A percentile compares a stretch with the other conserved stretches of the same genome.
Conservation (phyloP, 1,140 invertebrate genomes). For the Drosophila obscura region DNA sequence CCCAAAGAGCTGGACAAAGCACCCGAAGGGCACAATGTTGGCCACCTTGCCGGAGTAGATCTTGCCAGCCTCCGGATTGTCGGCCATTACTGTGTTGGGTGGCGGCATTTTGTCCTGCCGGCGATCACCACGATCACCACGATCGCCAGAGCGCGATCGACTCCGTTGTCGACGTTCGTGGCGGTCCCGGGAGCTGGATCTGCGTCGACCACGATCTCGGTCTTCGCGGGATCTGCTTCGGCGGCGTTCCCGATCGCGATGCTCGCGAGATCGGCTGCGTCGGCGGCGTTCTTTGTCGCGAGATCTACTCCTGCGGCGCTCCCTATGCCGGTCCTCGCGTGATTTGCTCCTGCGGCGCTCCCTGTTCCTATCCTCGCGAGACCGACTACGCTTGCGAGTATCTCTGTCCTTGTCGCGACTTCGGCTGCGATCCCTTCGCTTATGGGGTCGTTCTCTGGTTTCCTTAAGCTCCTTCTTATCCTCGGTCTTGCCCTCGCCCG, state of each 20-base stretch:
- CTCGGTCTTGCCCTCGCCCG: slow-evolving; percentile 80
- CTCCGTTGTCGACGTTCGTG: slow-evolving; percentile 32
- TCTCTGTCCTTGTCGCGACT: slow-evolving; percentile 23
- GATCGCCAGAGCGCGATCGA: slow-evolving; percentile 46
- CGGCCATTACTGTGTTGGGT: slow-evolving; percentile 84
- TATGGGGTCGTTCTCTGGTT: slow-evolving; percentile 44
- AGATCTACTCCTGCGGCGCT: slow-evolving; percentile 52
- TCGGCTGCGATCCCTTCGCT: slow-evolving; percentile 39
- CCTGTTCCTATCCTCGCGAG: slow-evolving; percentile 14
- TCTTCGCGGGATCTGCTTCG: slow-evolving; percentile 40
- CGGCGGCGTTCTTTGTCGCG: slow-evolving; percentile 30
- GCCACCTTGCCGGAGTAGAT: slow-evolving; percentile 98
- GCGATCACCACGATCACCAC: slow-evolving; percentile 79
- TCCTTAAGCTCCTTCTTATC: slow-evolving; percentile 59
- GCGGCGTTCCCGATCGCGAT: slow-evolving; percentile 45
- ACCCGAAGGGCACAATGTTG: slow-evolving; percentile 98
- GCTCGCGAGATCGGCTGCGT: slow-evolving; percentile 68
- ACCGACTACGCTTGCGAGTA: slow-evolving; percentile 10
- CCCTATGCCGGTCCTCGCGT: slow-evolving; percentile 42
- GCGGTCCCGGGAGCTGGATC: slow-evolving; percentile 33
- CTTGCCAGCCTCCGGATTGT: slow-evolving; percentile 88
- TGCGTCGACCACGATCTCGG: slow-evolving; percentile 40
- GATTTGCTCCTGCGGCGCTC: slow-evolving; percentile 27
- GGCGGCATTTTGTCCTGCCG: slow-evolving; percentile 75
- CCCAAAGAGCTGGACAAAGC: slow-evolving; percentile 98